A percentile compares a stretch with the other conserved stretches of the same genome.
Evolutionary conservation across 2,888 invertebrate species (phyloP).

Genomic region (Sialis lutaria): DNA sequence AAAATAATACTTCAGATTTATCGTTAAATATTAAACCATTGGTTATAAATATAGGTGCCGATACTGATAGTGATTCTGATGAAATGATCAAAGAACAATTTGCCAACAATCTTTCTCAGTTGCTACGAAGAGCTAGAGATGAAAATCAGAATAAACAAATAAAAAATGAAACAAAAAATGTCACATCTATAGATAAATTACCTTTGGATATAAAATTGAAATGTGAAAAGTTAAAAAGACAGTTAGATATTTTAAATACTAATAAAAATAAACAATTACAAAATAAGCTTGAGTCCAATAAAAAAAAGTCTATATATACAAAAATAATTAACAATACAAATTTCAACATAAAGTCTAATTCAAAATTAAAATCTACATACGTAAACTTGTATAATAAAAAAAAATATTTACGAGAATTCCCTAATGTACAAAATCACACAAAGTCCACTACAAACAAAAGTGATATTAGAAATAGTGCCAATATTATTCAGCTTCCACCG

Average conservation of each 20-base stretch:
- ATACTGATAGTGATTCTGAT: slow-evolving; percentile 21
- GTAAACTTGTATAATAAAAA: no score
- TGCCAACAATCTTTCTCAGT: slow-evolving; percentile 17
- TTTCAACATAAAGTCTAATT: no score
- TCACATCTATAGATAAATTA: slow-evolving; percentile 20
- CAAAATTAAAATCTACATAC: no score
- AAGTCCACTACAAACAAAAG: no score
- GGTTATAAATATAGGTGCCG: slow-evolving; percentile 21
- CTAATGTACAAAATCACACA: no score
- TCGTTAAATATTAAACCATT: slow-evolving; percentile 18
- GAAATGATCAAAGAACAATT: slow-evolving; percentile 6
- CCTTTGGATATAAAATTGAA: slow-evolving; percentile 23
- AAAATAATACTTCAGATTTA: neutral
- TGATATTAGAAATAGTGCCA: no score
- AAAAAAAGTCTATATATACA: no score
- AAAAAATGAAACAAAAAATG: slow-evolving; percentile 1
- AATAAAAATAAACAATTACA: neutral
- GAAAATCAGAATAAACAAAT: slow-evolving; percentile 15
- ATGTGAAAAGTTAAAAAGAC: slow-evolving; percentile 20
- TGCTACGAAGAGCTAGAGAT: slow-evolving; percentile 22
- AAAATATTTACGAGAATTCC: no score
- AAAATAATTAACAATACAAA: no score
- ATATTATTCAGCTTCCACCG: no score
- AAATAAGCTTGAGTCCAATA: no score
- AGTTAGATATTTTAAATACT: slow-evolving; percentile 1